Evolutionary conservation across 2,113 vertebrate species (phyloP), one percentile per base, ranked within the genome.

Genomic region (Anser cygnoides): DNA sequence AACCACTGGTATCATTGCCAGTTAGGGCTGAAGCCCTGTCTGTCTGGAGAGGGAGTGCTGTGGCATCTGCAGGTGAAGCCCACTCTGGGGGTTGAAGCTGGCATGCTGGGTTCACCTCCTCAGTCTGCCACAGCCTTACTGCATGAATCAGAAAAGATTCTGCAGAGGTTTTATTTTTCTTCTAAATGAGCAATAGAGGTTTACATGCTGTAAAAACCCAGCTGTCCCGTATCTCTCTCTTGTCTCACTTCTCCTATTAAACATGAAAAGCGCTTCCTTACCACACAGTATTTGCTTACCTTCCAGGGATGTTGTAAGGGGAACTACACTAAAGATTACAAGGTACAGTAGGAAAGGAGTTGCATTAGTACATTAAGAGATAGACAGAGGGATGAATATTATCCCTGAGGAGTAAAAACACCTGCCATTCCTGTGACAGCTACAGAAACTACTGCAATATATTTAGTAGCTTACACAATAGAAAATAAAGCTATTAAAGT

Each of bases 371-470:
- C 22, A 62, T 31, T 74, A 84, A 65, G 73, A 81, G 82, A 71
- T 21, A 90, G 85, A 76, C 46, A 95, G 66, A 82, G 68, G 91
- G 66, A 79, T 85, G 54, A 87, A 76, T 70, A 58, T 58, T 44
- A 92, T 46, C 82, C 78, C 78, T 15, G 43, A 55, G 72, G 90
- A 89, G 16, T 20, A 95, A 62, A 90, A 78, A 0, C 46, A 54
- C 43, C 46, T 90, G 79, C 39, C 3, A 3, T 92, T 94, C 26
- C 59, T 63, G n/a, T 90, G 67, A 71, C 75, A 92, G 71, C 67
- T 67, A 57, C 39, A 77, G 72, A 81, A 93, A 89, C 41, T 31
- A 59, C 33, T 71, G 68, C 33, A 94, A 68, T 77, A 22, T 52
- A 49, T 63, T 89, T 91, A 81, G 10, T 49, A 77, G 37, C 33